phyloP scores from a whole-genome alignment of 2,113 vertebrate genomes.

The Onychostruthus taczanowskii region DNA sequence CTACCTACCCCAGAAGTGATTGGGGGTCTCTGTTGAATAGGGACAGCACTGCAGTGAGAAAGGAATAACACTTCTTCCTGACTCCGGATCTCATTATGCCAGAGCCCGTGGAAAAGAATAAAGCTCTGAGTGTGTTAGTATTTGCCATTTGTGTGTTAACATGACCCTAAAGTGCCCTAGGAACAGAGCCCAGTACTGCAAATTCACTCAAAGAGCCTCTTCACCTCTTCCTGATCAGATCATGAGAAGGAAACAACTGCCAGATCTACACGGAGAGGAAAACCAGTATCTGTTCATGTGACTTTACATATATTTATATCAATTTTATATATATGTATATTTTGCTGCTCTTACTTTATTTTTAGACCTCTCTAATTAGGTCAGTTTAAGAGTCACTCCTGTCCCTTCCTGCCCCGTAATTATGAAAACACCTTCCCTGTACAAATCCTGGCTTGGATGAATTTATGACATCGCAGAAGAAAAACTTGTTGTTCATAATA shows the following conservation, averaged over 20 bases:
- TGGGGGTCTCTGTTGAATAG: not conserved
- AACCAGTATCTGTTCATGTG: not conserved
- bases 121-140: constrained; percentile 16
- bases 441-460: constrained; percentile 32
- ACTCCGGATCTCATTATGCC: not conserved
- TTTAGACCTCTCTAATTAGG: constrained; percentile 51
- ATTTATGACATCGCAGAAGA: constrained; percentile 44
- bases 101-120: not conserved
- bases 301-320: not conserved
- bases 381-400: constrained; percentile 37
- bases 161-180: constrained; percentile 42
- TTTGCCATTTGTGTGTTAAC: constrained; percentile 39
- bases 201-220: constrained; percentile 46
- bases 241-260: not conserved
- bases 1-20: not conserved
- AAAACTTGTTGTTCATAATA: constrained; percentile 51
- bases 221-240: constrained; percentile 35
- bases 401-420: constrained; percentile 11
- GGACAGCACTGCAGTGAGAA: not conserved
- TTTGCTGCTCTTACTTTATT: constrained; percentile 39
- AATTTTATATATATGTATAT: not conserved
- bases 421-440: constrained; percentile 36
- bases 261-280: not conserved
- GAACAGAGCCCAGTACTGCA: constrained; percentile 14
- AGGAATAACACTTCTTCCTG: not conserved